Evolutionary conservation across 2,797 vertebrate genomes (phyloP).

Genomic region (Lateolabrax maculatus): DNA sequence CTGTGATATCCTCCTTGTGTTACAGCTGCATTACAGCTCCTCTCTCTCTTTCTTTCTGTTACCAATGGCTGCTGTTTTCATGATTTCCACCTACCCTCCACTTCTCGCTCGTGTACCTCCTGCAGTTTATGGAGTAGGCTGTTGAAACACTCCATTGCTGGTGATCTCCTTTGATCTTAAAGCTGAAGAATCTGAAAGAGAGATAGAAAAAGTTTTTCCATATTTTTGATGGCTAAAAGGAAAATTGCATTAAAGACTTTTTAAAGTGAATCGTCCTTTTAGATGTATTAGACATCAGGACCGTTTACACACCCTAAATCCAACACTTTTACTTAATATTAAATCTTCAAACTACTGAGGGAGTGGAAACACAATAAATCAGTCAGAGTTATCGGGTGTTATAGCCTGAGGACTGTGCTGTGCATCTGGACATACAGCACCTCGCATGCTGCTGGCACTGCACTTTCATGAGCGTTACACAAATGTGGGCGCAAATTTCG

Average conservation of each 20-base stretch:
- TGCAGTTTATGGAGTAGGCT: constrained; percentile 90
- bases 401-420: constrained; percentile 41
- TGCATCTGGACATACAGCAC: constrained; percentile 7
- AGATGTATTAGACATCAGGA: background rate
- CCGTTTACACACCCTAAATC: background rate
- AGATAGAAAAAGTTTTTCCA: background rate
- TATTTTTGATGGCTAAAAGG: background rate
- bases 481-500: constrained; percentile 50
- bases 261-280: background rate
- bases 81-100: constrained; percentile 79
- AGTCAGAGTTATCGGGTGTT: constrained; percentile 32
- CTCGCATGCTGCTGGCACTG: background rate
- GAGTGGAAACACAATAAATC: background rate
- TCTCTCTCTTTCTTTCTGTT: background rate
- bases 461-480: constrained; percentile 2
- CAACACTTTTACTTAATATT: background rate
- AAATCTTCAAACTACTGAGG: background rate
- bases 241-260: background rate
- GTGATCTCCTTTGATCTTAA: constrained; percentile 14
- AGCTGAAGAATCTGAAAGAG: background rate
- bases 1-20: no score
- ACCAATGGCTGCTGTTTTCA: background rate
- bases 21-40: background rate
- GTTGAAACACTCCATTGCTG: constrained; percentile 87
- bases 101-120: constrained; percentile 92